These are phyloP conservation scores for Palloptera scutellata DNA, from an alignment of 2,888 invertebrate species.

Conservation along the genomic window DNA sequence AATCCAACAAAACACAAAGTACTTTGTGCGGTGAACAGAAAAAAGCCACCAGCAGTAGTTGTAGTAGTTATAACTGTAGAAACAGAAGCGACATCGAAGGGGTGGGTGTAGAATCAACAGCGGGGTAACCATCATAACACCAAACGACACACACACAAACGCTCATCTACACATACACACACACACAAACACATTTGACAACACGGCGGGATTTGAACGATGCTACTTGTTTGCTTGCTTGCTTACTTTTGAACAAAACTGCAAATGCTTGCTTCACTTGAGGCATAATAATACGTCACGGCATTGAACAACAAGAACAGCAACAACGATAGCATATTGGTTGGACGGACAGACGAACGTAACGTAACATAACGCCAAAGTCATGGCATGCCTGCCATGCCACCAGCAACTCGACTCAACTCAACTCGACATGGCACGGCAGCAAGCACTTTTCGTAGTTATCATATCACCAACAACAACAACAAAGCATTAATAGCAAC, in stretches of 20 bases:
- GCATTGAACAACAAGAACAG: neutral
- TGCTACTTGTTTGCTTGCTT: too few species aligned
- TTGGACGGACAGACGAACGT: conserved; percentile 2
- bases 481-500: conserved; percentile 9
- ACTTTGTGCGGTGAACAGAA: conserved; percentile 29
- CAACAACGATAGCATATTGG: neutral
- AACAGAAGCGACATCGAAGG: conserved; percentile 11
- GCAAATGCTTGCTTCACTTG: too few species aligned
- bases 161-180: neutral
- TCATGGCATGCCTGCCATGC: conserved; percentile 5
- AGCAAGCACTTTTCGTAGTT: conserved; percentile 13
- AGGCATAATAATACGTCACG: too few species aligned
- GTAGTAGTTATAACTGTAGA: neutral
- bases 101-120: neutral
- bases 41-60: conserved; percentile 21
- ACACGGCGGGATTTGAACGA: too few species aligned
- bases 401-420: conserved; percentile 1
- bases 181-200: too few species aligned
- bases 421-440: conserved; percentile 4
- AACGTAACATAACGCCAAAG: neutral
- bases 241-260: too few species aligned
- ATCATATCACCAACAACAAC: conserved; percentile 22
- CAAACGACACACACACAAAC: neutral
- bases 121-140: neutral
- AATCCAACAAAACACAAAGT: conserved; percentile 29